Base-by-base conservation (phyloP, 1,140 invertebrate genomes). In the Drosophila sulfurigaster region DNA sequence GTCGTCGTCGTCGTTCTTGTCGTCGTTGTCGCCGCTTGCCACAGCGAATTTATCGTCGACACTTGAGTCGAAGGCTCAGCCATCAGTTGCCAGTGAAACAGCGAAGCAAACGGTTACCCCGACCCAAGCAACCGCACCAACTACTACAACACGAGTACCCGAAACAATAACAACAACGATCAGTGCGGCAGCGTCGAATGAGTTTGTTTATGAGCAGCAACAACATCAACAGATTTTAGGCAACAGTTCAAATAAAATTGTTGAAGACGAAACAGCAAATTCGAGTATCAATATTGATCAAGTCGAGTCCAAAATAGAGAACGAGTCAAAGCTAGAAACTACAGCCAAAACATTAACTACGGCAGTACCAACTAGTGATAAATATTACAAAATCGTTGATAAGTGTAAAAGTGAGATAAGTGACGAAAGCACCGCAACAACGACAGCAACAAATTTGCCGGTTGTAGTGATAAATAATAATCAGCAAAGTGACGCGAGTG, bases 41-140 rank as follows among this genome's bases (percentile, higher is more conserved):
- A 71, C 86, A 72, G 76, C 82, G 74, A 86, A 87, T 87, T 90
- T 83, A 91, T 87, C 87, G 72, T 78, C 75, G 85, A 77, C 79
- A 91, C 79, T 82, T 69, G 87, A 87, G 79, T 90, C 86, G 66
- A 73, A 89, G 86, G 85, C 85, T 90, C 85, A 76, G 41, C 66
- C 82, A 79, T 89, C 91, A 92, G 81, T 91, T 91, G 83, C 77
- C 83, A 91, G 82, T 79, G 91, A 91, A 86, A 82, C 87, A 79
- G 80, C 91, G 67, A 91, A 86, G 74, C 89, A 91, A 87, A 72
- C 59, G 66, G 70, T 66, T 56, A 64, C 71, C 48, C 75, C 64
- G 45, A 35, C 54, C 62, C 38, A 60, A 51, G 25, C 62, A 56
- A 41, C 15, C 28, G 15, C 52, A 66, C 4, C 41, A 45, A 6